Conservation (phyloP, 1,140 invertebrate species). For the Neodiprion fabricii region DNA sequence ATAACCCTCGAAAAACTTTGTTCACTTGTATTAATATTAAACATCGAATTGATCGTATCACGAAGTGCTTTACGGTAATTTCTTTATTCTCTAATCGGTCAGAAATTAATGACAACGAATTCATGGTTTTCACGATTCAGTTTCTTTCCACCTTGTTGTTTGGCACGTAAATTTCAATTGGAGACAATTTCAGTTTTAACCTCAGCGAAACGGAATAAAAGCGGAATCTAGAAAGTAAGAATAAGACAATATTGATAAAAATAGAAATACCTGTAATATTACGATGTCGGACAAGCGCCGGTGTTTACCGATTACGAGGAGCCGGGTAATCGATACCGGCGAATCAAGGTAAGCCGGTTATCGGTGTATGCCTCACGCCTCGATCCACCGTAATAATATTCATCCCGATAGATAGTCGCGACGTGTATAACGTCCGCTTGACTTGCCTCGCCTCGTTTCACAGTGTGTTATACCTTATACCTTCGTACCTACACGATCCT, state of each 20-base stretch:
- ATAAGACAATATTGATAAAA: background rate
- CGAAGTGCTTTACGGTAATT: too few relatives aligned
- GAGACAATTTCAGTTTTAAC: too few relatives aligned
- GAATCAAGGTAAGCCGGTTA: slow-evolving; percentile 53
- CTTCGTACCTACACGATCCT: slow-evolving; percentile 34
- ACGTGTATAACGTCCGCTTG: background rate
- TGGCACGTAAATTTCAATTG: too few relatives aligned
- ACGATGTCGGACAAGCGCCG: slow-evolving; percentile 25
- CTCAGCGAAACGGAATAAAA: background rate
- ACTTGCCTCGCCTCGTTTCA: background rate
- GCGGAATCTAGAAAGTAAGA: background rate
- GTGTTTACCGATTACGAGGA: slow-evolving; percentile 51
- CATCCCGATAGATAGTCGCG: background rate
- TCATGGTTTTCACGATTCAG: too few relatives aligned
- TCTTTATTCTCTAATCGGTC: too few relatives aligned
- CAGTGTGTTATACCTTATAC: too few relatives aligned
- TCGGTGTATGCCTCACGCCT: background rate
- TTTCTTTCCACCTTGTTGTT: too few relatives aligned
- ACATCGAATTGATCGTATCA: too few relatives aligned
- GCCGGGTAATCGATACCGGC: slow-evolving; percentile 50
- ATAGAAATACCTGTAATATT: background rate
- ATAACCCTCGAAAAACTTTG: too few relatives aligned
- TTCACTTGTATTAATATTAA: too few relatives aligned
- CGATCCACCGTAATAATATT: slow-evolving; percentile 35
- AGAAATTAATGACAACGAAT: too few relatives aligned